phyloP scores from a whole-genome alignment of 2,113 vertebrate genomes.

The Albula goreensis region DNA sequence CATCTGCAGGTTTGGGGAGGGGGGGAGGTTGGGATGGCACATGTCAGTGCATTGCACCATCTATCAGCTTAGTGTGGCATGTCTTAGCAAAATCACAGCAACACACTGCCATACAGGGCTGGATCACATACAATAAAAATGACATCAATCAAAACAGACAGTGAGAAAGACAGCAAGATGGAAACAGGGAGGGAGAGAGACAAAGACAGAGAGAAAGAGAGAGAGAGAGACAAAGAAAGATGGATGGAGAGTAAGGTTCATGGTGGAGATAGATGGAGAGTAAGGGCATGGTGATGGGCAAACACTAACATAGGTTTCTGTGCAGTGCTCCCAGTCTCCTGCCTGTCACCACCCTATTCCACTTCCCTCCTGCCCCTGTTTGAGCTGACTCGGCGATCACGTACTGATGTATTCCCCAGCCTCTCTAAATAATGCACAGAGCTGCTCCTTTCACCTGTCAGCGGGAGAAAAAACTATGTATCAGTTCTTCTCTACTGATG shows the following conservation, averaged over 20 bases:
- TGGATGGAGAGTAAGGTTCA: neutral
- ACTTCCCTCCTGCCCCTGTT: conserved; percentile 49
- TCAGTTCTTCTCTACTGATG: conserved; percentile 69
- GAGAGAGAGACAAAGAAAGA: neutral
- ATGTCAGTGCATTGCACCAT: too few relatives aligned
- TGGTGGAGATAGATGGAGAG: too few relatives aligned
- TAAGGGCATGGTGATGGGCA: neutral
- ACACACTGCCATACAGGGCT: too few relatives aligned
- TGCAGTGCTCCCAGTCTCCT: neutral
- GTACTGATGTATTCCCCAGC: conserved; percentile 72
- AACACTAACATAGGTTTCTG: neutral
- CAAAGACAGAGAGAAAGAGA: neutral
- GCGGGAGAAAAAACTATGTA: conserved; percentile 63
- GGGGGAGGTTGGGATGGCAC: too few relatives aligned
- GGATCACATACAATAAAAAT: too few relatives aligned
- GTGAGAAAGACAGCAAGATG: neutral
- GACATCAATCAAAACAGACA: too few relatives aligned
- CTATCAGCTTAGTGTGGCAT: too few relatives aligned
- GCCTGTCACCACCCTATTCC: neutral
- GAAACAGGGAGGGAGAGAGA: too few relatives aligned
- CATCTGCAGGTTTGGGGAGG: too few relatives aligned
- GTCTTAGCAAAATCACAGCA: too few relatives aligned
- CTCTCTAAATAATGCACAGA: conserved; percentile 81
- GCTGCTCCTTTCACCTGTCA: conserved; percentile 79
- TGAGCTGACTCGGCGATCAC: conserved; percentile 78